Percentiles rank a stretch among this genome's conserved stretches.
Conservation (phyloP, 2,888 invertebrate species). For the Gastrophysa polygoni region DNA sequence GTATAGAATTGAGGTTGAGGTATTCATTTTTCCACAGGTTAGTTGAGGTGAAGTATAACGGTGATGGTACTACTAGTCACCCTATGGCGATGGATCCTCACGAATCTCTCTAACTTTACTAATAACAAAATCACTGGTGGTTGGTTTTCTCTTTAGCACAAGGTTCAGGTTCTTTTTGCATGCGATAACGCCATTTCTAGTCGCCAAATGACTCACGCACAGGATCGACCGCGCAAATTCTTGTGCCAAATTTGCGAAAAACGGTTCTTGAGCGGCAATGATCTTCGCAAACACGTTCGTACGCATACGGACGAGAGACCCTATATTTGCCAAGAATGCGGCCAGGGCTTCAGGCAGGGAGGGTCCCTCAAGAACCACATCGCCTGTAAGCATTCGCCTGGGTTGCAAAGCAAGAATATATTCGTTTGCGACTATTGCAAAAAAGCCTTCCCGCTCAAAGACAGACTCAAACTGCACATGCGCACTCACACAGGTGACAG, state of each 20-base stretch:
- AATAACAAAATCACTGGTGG: conserved; percentile 29
- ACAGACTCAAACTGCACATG: conserved; percentile 75
- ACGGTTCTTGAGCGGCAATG: conserved; percentile 67
- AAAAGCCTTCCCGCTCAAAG: conserved; percentile 77
- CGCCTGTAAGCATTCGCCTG: conserved; percentile 62
- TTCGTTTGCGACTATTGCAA: conserved; percentile 77
- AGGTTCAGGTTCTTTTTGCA: conserved; percentile 43
- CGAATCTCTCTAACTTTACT: conserved; percentile 38
- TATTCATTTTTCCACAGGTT: conserved; percentile 41
- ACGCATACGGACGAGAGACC: conserved; percentile 71
- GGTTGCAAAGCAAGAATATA: conserved; percentile 55
- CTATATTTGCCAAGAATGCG: conserved; percentile 67
- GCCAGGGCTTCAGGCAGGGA: conserved; percentile 68
- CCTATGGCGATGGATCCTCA: conserved; percentile 44
- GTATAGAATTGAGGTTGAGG: conserved; percentile 38
- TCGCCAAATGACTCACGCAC: conserved; percentile 62
- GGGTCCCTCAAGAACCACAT: conserved; percentile 71
- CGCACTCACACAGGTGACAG: conserved; percentile 75
- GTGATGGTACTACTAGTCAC: conserved; percentile 44
- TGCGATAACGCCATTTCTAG: conserved; percentile 20
- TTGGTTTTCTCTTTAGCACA: conserved; percentile 41
- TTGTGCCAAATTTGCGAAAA: conserved; percentile 70
- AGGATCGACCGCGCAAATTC: conserved; percentile 57
- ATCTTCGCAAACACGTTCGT: conserved; percentile 70
- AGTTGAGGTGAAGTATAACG: conserved; percentile 43